These are phyloP conservation scores for Acanthoscelides obtectus DNA, from an alignment of 2,888 invertebrate genomes.

Conservation along the genomic window DNA sequence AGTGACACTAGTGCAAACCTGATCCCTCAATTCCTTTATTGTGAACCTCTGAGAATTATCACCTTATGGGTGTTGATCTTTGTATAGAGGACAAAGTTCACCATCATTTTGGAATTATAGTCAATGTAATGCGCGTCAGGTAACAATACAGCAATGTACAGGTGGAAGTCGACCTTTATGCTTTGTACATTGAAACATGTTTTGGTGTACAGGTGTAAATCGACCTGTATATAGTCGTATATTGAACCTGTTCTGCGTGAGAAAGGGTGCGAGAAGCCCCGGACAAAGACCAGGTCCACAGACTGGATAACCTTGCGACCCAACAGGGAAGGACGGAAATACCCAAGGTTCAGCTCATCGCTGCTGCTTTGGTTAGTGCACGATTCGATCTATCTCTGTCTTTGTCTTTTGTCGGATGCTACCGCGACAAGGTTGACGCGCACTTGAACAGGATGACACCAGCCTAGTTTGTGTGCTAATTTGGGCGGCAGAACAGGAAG, in stretches of 20 bases:
- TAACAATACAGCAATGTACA: too few species aligned
- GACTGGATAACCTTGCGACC: constrained; percentile 46
- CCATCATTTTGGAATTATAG: too few species aligned
- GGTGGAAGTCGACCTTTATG: too few species aligned
- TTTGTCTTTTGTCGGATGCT: constrained; percentile 17
- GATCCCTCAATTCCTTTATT: too few species aligned
- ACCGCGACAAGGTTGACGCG: constrained; percentile 27
- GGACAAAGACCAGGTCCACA: constrained; percentile 42
- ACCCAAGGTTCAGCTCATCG: constrained; percentile 39
- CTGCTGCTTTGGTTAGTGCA: too few species aligned
- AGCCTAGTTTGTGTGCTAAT: constrained; percentile 17
- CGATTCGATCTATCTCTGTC: constrained; percentile 22
- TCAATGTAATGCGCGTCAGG: too few species aligned
- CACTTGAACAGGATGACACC: constrained; percentile 28
- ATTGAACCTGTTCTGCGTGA: constrained; percentile 21
- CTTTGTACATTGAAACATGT: too few species aligned
- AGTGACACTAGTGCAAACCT: too few species aligned
- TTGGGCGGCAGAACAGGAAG: constrained; percentile 11
- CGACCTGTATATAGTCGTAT: background rate
- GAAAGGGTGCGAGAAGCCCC: constrained; percentile 34
- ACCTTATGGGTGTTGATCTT: too few species aligned
- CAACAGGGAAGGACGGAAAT: constrained; percentile 44
- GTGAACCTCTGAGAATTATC: too few species aligned
- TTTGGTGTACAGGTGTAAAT: too few species aligned
- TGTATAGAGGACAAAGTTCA: too few species aligned